A percentile compares a stretch with the other conserved stretches of the same genome.
Evolutionary conservation across 37 sponge, comb jelly and placozoan genomes (phyloP).

Genomic region (Mnemiopsis leidyi): DNA sequence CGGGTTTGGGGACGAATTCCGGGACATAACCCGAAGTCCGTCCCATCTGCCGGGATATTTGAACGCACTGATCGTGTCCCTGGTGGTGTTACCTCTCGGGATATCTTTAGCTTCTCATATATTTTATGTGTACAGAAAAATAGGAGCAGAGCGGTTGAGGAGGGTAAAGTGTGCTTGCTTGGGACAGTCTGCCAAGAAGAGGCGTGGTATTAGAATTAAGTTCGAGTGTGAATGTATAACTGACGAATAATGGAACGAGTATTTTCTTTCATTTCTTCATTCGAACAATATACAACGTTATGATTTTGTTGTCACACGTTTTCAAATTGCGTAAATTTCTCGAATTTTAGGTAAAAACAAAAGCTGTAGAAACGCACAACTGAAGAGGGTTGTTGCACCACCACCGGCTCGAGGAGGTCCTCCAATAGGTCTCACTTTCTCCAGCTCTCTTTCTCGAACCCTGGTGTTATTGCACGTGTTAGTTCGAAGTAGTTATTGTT

Average conservation of each 20-base stretch:
- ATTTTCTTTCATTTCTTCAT: no score
- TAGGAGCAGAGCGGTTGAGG: neutral
- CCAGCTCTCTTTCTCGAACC: constrained; percentile 64
- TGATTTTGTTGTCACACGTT: no score
- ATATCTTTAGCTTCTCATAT: neutral
- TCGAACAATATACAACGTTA: no score
- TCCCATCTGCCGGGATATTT: neutral
- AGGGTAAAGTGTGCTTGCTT: no score
- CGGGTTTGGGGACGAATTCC: constrained; percentile 29
- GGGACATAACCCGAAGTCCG: neutral
- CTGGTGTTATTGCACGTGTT: neutral
- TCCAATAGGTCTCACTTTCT: constrained; percentile 43
- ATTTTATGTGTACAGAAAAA: neutral
- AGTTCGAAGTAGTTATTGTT: no score
- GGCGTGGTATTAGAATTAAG: neutral
- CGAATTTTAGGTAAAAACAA: no score
- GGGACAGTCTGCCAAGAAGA: neutral
- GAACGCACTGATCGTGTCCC: neutral
- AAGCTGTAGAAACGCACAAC: constrained; percentile 7
- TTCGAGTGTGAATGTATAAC: neutral
- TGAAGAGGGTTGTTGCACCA: constrained; percentile 51
- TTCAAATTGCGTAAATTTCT: no score
- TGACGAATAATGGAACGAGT: neutral
- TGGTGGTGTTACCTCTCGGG: neutral
- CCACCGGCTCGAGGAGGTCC: constrained; percentile 42